phyloP scores from a whole-genome alignment of 2,113 vertebrate species.

The Sialia sialis region DNA sequence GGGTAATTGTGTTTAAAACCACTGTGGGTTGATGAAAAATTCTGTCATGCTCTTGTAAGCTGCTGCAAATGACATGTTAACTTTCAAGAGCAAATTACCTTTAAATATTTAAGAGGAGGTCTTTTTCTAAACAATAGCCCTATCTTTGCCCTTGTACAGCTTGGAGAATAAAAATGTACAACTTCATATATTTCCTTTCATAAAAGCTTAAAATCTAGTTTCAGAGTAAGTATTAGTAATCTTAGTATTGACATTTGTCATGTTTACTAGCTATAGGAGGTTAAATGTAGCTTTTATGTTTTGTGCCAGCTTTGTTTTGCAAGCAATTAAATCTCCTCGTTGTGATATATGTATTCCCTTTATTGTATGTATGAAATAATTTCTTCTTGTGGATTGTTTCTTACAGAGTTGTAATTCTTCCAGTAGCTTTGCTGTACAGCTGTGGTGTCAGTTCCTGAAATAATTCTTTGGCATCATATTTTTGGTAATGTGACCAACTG shows the following conservation, averaged over 20 bases:
- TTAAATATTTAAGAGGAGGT: not conserved
- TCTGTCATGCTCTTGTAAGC: not conserved
- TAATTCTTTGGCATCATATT: not conserved
- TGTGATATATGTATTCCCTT: not conserved
- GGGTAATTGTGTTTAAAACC: not conserved
- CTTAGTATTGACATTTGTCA: not conserved
- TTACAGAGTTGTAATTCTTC: not conserved
- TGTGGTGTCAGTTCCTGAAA: not conserved
- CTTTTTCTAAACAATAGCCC: not conserved
- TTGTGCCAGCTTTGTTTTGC: not conserved
- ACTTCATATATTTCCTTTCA: not conserved
- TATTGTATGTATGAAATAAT: not conserved
- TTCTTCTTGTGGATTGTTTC: not conserved
- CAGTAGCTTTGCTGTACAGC: not conserved
- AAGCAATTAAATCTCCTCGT: not conserved
- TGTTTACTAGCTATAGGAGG: not conserved
- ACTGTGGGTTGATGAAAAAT: not conserved
- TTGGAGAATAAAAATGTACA: not conserved
- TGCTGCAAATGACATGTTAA: not conserved
- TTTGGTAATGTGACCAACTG: not conserved
- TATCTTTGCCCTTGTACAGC: not conserved
- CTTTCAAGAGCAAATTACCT: not conserved
- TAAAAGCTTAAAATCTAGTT: not conserved
- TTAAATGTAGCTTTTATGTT: not conserved
- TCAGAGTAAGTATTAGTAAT: not conserved